Conservation (phyloP, 1,140 invertebrate species). For the Polypedilum pembai region DNA sequence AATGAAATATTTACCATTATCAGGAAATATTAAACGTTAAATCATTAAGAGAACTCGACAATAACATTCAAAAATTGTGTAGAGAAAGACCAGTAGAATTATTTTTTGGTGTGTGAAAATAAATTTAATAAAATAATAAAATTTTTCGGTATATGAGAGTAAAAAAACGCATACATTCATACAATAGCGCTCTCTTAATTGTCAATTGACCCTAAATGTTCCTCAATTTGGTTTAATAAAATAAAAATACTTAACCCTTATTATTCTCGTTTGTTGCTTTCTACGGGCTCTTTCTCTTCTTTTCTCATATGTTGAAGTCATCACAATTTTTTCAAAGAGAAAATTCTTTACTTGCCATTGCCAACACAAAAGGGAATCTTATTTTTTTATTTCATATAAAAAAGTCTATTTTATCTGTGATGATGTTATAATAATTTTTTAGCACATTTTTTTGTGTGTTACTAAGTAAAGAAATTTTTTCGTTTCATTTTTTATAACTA, state of each 20-base stretch:
- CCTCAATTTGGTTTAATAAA: conserved; percentile 27
- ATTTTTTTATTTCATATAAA: neutral
- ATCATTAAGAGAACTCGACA: neutral
- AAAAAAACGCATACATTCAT: neutral
- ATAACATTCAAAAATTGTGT: neutral
- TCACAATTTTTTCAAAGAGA: neutral
- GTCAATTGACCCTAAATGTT: conserved; percentile 27
- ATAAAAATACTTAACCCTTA: conserved; percentile 28
- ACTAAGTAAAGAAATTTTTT: too few species aligned
- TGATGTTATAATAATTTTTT: neutral
- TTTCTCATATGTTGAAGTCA: conserved; percentile 20
- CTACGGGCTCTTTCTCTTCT: neutral
- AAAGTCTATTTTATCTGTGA: neutral
- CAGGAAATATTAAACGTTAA: conserved; percentile 13
- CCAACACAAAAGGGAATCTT: neutral
- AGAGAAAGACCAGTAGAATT: neutral
- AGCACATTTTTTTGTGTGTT: too few species aligned
- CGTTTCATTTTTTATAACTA: too few species aligned
- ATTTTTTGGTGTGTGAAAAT: neutral
- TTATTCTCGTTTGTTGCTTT: neutral
- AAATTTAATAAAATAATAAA: neutral
- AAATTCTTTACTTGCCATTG: neutral
- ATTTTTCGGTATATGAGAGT: neutral
- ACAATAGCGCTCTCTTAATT: neutral
- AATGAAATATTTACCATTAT: neutral